Conservation (phyloP, 2,797 vertebrate genomes). For the Leptoclinus maculatus region DNA sequence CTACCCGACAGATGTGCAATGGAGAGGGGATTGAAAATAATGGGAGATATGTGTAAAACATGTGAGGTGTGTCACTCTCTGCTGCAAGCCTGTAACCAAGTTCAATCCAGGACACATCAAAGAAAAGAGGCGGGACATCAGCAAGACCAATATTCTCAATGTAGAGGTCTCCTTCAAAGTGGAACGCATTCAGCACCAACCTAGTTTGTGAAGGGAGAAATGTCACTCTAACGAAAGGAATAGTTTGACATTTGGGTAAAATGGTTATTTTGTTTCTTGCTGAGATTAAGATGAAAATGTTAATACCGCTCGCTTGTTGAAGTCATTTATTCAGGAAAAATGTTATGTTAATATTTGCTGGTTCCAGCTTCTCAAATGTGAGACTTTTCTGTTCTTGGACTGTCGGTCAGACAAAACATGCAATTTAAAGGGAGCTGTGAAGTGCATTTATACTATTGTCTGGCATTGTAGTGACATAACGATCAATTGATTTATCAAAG, state of each 20-base stretch:
- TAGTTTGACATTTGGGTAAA: neutral
- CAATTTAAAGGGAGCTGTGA: neutral
- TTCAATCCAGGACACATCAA: slow-evolving; percentile 49
- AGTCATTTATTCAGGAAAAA: neutral
- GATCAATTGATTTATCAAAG: neutral
- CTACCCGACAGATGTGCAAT: slow-evolving; percentile 83
- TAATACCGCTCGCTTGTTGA: neutral
- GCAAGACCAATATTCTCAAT: neutral
- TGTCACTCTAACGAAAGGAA: neutral
- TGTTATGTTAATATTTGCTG: neutral
- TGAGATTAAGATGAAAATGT: neutral
- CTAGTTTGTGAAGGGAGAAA: neutral
- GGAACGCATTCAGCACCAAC: neutral
- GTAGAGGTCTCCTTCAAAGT: neutral
- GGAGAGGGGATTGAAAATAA: slow-evolving; percentile 76
- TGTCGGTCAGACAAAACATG: neutral
- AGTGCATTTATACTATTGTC: neutral
- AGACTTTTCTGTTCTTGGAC: neutral
- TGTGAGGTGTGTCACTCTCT: slow-evolving; percentile 37
- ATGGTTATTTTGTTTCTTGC: neutral
- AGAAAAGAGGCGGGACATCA: neutral
- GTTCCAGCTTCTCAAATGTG: neutral
- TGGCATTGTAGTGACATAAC: neutral
- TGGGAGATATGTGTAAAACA: slow-evolving; percentile 53
- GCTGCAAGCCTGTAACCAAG: slow-evolving; percentile 9